Base-by-base conservation (phyloP, 2,797 vertebrate genomes). In the Amazona ochrocephala region DNA sequence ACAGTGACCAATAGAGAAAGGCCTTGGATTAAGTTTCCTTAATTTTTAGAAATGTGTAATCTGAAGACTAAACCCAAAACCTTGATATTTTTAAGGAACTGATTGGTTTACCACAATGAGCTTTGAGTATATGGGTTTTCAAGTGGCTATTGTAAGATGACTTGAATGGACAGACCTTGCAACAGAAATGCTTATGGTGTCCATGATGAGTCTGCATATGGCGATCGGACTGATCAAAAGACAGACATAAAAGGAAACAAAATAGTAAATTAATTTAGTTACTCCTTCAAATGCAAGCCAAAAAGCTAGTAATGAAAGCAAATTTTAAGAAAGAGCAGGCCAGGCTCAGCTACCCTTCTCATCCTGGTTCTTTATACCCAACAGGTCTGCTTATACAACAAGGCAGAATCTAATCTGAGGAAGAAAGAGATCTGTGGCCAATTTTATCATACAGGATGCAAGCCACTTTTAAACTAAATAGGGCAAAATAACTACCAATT, bases 131-230 rank as follows among this genome's bases (percentile, higher is more conserved):
- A 95, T 99, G 99, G 84, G 98, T 99, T 98, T 99, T 99, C 97
- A 99, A 98, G 79, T 98, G 98, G 95, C 99, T 99, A 95, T 98
- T 98, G 95, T 99, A 99, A 88, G 99, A 98, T 90, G 99, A 99
- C 97, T 99, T 99, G 98, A 99, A 99, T 95, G 99, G 98, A 97
- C 99, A 99, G 96, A 99, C 98, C 97, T 99, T 99, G 98, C 99
- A 99, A 97, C 98, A 98, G 97, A 99, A 99, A 62, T 99, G 99
- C 97, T 99, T 99, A 96, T 99, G 98, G 97, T 99, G 99, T 83
- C 99, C 99, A 9, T 99, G 99, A 97, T 99, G 99, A 91, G 99
- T 99, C 97, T 99, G 99, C 97, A 99, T 98, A 75, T 99, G 99
- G 92, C 99, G 98, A 98, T 99, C 98, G 99, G 98, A 94, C 99